These are phyloP conservation scores for Thamnaconus septentrionalis DNA, from an alignment of 2,113 vertebrate genomes.

Conservation along the genomic window DNA sequence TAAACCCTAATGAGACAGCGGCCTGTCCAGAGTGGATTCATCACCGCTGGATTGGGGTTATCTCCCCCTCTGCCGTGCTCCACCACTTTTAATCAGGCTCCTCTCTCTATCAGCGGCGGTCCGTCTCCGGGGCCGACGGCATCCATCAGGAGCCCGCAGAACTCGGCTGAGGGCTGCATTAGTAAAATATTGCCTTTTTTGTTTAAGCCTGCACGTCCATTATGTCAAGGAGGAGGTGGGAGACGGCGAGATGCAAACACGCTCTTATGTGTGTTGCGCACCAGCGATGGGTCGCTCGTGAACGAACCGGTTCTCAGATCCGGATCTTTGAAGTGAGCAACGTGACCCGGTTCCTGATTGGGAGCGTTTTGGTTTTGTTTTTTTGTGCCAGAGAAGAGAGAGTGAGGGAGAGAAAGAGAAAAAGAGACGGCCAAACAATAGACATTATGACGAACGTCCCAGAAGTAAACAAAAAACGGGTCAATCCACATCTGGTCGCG, in stretches of 20 bases:
- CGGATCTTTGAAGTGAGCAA: too few relatives aligned
- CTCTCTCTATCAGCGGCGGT: conserved; percentile 86
- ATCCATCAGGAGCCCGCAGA: conserved; percentile 84
- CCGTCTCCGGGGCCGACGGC: conserved; percentile 75
- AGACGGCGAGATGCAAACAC: conserved; percentile 5
- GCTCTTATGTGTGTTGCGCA: background rate
- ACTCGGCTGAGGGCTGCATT: conserved; percentile 82
- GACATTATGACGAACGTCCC: too few relatives aligned
- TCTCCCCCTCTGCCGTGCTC: conserved; percentile 82
- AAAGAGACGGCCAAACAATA: too few relatives aligned
- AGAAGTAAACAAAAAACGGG: too few relatives aligned
- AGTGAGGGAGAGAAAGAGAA: too few relatives aligned
- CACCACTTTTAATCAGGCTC: conserved; percentile 89
- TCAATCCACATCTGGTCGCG: too few relatives aligned
- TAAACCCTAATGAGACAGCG: conserved; percentile 70
- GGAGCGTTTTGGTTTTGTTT: too few relatives aligned
- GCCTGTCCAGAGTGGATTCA: conserved; percentile 73
- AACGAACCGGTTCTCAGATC: too few relatives aligned
- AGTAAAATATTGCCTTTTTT: conserved; percentile 79
- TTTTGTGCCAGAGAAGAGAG: too few relatives aligned
- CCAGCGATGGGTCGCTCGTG: too few relatives aligned
- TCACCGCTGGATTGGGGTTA: conserved; percentile 84
- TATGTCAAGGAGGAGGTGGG: conserved; percentile 29
- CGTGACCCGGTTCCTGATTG: too few relatives aligned
- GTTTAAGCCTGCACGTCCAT: conserved; percentile 67